A percentile compares a stretch with the other conserved stretches of the same genome.
These are phyloP conservation scores for Ochlodes sylvanus DNA, from an alignment of 2,888 invertebrate genomes.

Conservation along the genomic window DNA sequence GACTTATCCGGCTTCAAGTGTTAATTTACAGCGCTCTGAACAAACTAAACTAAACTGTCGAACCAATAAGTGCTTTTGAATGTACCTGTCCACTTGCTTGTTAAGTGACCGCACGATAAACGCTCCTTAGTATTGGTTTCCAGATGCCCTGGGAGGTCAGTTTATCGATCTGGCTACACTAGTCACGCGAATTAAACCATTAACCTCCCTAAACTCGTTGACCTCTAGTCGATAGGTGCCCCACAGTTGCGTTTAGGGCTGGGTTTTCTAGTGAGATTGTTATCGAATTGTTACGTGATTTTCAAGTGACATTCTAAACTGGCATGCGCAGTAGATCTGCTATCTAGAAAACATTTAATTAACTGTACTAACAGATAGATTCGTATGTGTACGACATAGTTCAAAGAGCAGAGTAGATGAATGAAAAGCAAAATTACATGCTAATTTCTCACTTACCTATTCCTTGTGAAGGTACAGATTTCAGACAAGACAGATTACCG, in stretches of 20 bases:
- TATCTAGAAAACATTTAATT: constrained; percentile 31
- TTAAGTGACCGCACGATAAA: constrained; percentile 28
- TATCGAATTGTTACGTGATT: constrained; percentile 32
- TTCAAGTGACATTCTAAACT: constrained; percentile 28
- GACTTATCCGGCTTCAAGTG: constrained; percentile 15
- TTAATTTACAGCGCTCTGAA: constrained; percentile 15
- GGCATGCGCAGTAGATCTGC: constrained; percentile 3
- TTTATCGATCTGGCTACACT: constrained; percentile 23
- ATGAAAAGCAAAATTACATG: neutral
- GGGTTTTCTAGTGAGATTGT: constrained; percentile 28
- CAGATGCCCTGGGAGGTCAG: constrained; percentile 32
- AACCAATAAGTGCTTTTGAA: constrained; percentile 23
- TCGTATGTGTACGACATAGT: constrained; percentile 5
- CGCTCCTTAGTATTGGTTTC: constrained; percentile 11
- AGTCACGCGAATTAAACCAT: constrained; percentile 39
- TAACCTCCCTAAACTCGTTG: constrained; percentile 34
- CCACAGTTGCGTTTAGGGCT: constrained; percentile 24
- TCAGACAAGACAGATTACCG: no score
- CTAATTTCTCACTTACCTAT: no score
- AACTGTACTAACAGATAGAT: neutral
- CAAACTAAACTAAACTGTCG: constrained; percentile 11
- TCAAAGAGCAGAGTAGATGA: neutral
- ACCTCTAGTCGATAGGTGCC: constrained; percentile 33
- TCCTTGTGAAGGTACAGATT: no score
- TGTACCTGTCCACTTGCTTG: constrained; percentile 23